phyloP scores from a whole-genome alignment of 2,797 vertebrate species.

The Odontamblyopus lacepedii region DNA sequence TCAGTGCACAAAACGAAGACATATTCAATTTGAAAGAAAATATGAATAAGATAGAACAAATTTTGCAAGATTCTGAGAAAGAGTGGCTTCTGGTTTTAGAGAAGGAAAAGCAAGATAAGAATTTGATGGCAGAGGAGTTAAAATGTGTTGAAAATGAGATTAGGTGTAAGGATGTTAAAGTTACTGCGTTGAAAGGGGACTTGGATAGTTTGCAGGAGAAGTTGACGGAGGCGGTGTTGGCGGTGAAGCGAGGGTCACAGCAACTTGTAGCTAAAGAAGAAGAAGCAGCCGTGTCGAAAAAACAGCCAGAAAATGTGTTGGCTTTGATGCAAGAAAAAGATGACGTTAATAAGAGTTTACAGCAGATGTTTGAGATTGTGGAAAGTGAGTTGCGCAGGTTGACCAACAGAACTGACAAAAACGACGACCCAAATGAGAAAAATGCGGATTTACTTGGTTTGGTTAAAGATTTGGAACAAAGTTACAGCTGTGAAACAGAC shows the following conservation, averaged over 20 bases:
- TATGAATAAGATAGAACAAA: conserved; percentile 77
- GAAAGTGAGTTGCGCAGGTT: conserved; percentile 65
- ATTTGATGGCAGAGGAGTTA: conserved; percentile 73
- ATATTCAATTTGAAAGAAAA: conserved; percentile 76
- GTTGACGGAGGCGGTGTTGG: conserved; percentile 71
- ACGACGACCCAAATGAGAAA: conserved; percentile 51
- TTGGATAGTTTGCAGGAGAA: conserved; percentile 79
- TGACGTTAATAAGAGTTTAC: conserved; percentile 64
- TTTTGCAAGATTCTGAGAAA: conserved; percentile 83
- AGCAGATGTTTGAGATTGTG: conserved; percentile 69
- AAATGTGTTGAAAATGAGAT: conserved; percentile 76
- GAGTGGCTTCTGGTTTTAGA: conserved; percentile 82
- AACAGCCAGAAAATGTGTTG: conserved; percentile 79
- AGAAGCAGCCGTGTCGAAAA: conserved; percentile 69
- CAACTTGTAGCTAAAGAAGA: conserved; percentile 70
- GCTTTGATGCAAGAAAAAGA: conserved; percentile 77
- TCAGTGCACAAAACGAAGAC: conserved; percentile 86
- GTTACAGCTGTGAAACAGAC: conserved; percentile 59
- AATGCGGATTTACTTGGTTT: conserved; percentile 63
- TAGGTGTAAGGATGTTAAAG: conserved; percentile 80
- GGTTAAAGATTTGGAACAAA: conserved; percentile 65
- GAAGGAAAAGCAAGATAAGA: conserved; percentile 78
- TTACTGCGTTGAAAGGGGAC: conserved; percentile 81
- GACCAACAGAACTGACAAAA: conserved; percentile 43
- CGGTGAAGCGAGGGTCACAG: conserved; percentile 71